Evolutionary conservation across 2,888 invertebrate species (phyloP).

Genomic region (Scaptomyza tumidula): DNA sequence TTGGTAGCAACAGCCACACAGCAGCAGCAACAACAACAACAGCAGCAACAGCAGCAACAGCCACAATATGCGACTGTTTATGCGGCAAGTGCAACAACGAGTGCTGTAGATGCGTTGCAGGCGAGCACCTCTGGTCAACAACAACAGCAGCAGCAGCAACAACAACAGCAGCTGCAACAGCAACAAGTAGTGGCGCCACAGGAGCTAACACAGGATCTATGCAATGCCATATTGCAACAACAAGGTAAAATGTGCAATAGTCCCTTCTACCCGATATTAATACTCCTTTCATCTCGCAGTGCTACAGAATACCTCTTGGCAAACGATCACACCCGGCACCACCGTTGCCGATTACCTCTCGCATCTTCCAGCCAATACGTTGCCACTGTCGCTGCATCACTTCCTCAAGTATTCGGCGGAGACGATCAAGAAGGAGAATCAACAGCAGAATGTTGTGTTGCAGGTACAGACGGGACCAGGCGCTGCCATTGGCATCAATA

Average conservation of each 20-base stretch:
- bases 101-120: conserved; percentile 59
- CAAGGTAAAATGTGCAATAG: conserved; percentile 70
- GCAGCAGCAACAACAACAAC: conserved; percentile 63
- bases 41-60: conserved; percentile 59
- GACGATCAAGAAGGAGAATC: conserved; percentile 90
- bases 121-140: conserved; percentile 64
- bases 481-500: conserved; percentile 80
- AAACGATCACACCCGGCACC: conserved; percentile 88
- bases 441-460: conserved; percentile 85
- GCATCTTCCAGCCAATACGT: conserved; percentile 89
- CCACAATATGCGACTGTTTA: conserved; percentile 81
- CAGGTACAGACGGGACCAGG: conserved; percentile 83
- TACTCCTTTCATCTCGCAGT: conserved; percentile 52
- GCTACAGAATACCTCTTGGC: conserved; percentile 84
- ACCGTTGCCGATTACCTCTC: conserved; percentile 94
- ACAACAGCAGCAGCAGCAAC: conserved; percentile 59
- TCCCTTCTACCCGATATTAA: neutral
- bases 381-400: conserved; percentile 92
- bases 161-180: conserved; percentile 72
- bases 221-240: conserved; percentile 84
- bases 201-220: conserved; percentile 84
- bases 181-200: conserved; percentile 82
- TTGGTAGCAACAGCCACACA: conserved; percentile 70
- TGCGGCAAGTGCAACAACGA: conserved; percentile 61
- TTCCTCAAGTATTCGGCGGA: conserved; percentile 93